Conservation (phyloP, 2,888 invertebrate genomes). For the Criorhina ranunculi region DNA sequence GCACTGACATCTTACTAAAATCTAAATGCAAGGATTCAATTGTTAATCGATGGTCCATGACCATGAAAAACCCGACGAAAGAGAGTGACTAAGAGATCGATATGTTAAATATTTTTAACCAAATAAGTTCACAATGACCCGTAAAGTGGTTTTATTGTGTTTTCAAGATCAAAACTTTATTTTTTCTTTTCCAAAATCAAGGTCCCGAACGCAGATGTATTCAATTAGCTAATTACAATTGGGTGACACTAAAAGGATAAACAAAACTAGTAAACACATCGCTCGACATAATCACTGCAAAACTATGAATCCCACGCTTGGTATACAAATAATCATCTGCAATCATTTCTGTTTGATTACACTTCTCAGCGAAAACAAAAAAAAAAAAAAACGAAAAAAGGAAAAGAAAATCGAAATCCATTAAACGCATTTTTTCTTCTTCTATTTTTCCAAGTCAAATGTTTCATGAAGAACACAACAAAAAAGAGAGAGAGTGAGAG, state of each 20-base stretch:
- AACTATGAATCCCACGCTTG: slow-evolving; percentile 3
- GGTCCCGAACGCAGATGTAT: slow-evolving; percentile 1
- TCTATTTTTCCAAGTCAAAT: slow-evolving; percentile 52
- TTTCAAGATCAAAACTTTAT: not conserved
- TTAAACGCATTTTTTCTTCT: slow-evolving; percentile 25
- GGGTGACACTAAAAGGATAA: not conserved
- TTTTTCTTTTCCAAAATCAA: not conserved
- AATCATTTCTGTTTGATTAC: slow-evolving; percentile 60
- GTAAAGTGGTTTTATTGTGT: no score
- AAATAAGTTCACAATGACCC: not conserved
- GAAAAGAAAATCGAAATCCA: slow-evolving; percentile 12
- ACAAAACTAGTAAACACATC: not conserved
- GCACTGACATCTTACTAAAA: no score
- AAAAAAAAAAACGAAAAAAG: no score
- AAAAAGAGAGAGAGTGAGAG: slow-evolving; percentile 4
- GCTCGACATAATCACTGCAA: not conserved
- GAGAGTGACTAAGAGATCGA: no score
- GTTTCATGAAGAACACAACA: slow-evolving; percentile 31
- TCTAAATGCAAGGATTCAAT: no score
- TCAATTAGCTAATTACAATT: slow-evolving; percentile 61
- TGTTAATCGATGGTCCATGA: no score
- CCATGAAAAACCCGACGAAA: no score
- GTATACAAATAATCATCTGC: slow-evolving; percentile 24
- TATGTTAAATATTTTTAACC: not conserved
- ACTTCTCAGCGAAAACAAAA: slow-evolving; percentile 1